A percentile compares a stretch with the other conserved stretches of the same genome.
phyloP scores from a whole-genome alignment of 2,888 invertebrate genomes.

The Trachelus troglodyta region DNA sequence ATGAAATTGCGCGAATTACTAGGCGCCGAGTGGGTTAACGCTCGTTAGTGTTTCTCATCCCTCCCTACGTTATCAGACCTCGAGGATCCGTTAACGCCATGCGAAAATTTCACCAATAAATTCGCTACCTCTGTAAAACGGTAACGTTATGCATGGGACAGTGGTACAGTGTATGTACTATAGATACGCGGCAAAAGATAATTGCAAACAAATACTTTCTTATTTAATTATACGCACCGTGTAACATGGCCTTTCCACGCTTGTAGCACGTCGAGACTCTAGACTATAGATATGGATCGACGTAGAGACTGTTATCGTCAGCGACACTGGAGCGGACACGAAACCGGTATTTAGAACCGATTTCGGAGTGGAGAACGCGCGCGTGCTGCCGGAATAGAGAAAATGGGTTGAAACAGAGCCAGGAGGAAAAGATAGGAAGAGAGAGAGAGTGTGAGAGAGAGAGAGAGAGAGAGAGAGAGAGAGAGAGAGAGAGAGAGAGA shows the following conservation, averaged over 20 bases:
- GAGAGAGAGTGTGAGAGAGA: too few species aligned
- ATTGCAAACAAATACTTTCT: background rate
- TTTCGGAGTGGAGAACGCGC: constrained; percentile 28
- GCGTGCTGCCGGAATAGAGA: constrained; percentile 22
- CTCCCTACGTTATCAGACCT: background rate
- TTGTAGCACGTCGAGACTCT: background rate
- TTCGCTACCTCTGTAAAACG: background rate
- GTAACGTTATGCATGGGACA: background rate
- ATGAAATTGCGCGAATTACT: constrained; percentile 66
- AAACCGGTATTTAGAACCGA: constrained; percentile 37
- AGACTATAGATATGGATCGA: background rate
- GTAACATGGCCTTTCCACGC: background rate
- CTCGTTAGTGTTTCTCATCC: background rate
- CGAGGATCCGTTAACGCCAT: background rate
- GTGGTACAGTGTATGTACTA: background rate
- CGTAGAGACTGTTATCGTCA: background rate
- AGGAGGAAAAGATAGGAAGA: background rate
- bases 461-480: constrained; percentile 13
- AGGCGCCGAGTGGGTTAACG: constrained; percentile 32
- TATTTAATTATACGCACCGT: background rate
- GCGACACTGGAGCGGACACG: background rate
- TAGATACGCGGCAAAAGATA: background rate
- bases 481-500: constrained; percentile 12
- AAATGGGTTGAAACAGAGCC: background rate
- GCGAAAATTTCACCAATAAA: background rate